Conservation (phyloP, 2,113 vertebrate genomes). For the Albula glossodonta region DNA sequence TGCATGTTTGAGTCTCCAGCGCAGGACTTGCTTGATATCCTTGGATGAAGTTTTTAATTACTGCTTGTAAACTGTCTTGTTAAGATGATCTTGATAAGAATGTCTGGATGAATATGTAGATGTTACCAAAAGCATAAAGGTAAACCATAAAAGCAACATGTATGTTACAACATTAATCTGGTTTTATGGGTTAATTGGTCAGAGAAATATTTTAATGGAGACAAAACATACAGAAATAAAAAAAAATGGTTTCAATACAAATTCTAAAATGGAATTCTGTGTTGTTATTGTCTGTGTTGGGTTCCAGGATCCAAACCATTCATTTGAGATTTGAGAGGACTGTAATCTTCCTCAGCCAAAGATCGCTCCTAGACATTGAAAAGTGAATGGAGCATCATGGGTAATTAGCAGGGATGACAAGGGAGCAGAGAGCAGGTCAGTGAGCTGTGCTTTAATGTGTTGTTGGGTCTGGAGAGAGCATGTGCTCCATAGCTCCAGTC, state of each 20-base stretch:
- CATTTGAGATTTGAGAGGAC: slow-evolving; percentile 22
- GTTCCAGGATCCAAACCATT: slow-evolving; percentile 1
- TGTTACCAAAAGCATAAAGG: too few species aligned
- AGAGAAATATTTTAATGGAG: too few species aligned
- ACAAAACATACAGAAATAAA: background rate
- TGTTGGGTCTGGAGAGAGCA: slow-evolving; percentile 43
- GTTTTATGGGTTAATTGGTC: background rate
- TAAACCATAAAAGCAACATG: too few species aligned
- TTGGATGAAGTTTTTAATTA: too few species aligned
- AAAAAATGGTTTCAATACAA: background rate
- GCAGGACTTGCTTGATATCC: too few species aligned
- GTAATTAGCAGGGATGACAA: slow-evolving; percentile 54
- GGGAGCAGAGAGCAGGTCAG: slow-evolving; percentile 31
- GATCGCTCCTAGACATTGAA: slow-evolving; percentile 31
- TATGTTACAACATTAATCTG: slow-evolving; percentile 15
- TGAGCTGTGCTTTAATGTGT: slow-evolving; percentile 49
- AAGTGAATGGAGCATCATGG: slow-evolving; percentile 34
- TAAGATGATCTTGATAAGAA: too few species aligned
- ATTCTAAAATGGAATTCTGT: background rate
- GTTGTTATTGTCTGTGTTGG: background rate
- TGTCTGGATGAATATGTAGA: too few species aligned
- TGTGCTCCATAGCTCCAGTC: slow-evolving; percentile 43
- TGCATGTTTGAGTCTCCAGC: too few species aligned
- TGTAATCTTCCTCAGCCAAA: background rate
- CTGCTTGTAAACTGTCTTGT: too few species aligned